Base-by-base conservation (phyloP, 2,888 invertebrate genomes). In the Agonopterix heracliana region DNA sequence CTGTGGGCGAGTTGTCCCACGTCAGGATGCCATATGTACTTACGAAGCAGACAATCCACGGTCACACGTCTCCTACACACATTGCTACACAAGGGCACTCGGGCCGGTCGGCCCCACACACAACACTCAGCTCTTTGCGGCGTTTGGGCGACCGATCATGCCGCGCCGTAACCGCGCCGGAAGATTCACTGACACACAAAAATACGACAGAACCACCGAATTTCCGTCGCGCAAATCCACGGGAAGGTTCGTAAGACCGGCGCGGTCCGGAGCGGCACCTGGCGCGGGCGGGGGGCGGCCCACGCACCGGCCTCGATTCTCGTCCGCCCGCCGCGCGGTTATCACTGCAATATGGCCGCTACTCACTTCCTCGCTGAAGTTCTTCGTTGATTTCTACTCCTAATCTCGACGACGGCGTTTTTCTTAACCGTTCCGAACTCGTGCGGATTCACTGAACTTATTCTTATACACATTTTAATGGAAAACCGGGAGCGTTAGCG, bases 241-340 rank as follows among this genome's bases (percentile, higher is more conserved):
- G 78, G 86, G 85, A 84, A 83, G 85, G 86, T 80, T 86, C 78
- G 71, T 84, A 86, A 90, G 89, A 89, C 87, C 90, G 90, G 90
- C 90, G 90, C 90, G 90, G 90, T 87, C 87, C 89, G 88, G 90
- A 89, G 90, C 88, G 89, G 85, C 85, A 81, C 84, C 83, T 81
- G 84, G 84, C 84, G 82, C 81, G 83, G 83, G 86, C 80, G 86
- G 82, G 78, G 86, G 88, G 86, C 86, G 89, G 89, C 89, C 89
- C 87, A 87, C 87, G 88, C 88, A 87, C 86, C 88, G 88, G 87
- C 87, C 87, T 88, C 87, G 87, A 88, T 88, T 87, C 87, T 88
- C 86, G 87, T 85, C 87, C 87, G 87, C 87, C 87, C 84, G 87
- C 85, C 86, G 87, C 87, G 88, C 87, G 87, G 87, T 88, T 88